phyloP scores from a whole-genome alignment of 2,797 vertebrate species.

The Gymnopithys bicolor region DNA sequence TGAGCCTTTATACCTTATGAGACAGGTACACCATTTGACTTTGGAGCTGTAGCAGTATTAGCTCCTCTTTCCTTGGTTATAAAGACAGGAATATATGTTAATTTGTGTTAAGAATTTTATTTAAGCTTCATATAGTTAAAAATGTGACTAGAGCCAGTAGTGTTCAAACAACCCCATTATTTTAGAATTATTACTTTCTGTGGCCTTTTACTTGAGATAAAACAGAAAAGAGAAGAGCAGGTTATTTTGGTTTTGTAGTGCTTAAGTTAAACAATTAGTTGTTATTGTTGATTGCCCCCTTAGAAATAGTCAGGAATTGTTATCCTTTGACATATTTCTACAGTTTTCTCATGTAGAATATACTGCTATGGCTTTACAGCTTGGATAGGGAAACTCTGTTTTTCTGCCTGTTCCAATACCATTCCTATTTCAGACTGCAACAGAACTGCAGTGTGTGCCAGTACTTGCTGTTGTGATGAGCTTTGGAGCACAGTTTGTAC shows the following conservation, averaged over 20 bases:
- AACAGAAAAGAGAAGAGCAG: not conserved
- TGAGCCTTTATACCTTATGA: not conserved
- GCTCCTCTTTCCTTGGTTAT: not conserved
- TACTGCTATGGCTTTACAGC: not conserved
- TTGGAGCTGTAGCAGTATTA: not conserved
- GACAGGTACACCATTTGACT: not conserved
- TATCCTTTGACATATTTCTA: not conserved
- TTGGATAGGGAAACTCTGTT: not conserved
- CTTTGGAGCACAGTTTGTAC: conserved; percentile 32
- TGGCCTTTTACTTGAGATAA: not conserved
- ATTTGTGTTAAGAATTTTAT: not conserved
- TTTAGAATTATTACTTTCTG: not conserved
- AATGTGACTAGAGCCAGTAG: not conserved
- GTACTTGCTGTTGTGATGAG: not conserved
- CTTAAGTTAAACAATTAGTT: not conserved
- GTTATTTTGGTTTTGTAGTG: not conserved
- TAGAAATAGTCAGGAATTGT: not conserved
- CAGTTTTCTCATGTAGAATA: not conserved
- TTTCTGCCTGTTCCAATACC: not conserved
- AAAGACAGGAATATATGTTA: not conserved
- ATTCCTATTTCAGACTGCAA: not conserved
- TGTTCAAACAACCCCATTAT: not conserved
- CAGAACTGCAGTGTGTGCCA: not conserved
- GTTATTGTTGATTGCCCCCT: not conserved
- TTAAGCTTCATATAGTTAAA: not conserved